phyloP scores from a whole-genome alignment of 1,140 invertebrate genomes.

The Ooceraea biroi region DNA sequence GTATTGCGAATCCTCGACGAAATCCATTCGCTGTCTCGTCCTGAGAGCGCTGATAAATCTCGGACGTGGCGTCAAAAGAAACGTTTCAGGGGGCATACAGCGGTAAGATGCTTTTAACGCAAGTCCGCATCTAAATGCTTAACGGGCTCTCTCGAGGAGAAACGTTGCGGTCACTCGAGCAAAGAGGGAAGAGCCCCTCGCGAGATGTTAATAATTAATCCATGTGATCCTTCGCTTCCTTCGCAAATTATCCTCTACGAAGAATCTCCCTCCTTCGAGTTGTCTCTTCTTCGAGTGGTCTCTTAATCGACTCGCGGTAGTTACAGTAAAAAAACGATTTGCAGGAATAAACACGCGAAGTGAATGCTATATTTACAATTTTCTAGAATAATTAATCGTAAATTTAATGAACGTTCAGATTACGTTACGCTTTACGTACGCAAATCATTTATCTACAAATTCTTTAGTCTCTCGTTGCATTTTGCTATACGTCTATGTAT shows the following conservation, averaged over 20 bases:
- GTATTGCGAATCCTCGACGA: constrained; percentile 21
- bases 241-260: neutral
- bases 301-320: constrained; percentile 29
- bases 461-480: neutral
- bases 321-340: neutral
- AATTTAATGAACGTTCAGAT: neutral
- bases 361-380: neutral
- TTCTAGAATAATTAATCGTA: constrained; percentile 3
- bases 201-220: constrained; percentile 59
- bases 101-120: constrained; percentile 57
- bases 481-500: neutral
- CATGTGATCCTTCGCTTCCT: constrained; percentile 5
- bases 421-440: neutral
- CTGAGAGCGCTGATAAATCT: constrained; percentile 52
- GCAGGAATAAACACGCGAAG: neutral
- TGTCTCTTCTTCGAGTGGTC: neutral
- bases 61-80: constrained; percentile 52
- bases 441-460: neutral
- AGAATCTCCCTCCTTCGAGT: constrained; percentile 4
- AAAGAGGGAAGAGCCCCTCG: neutral
- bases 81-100: constrained; percentile 33
- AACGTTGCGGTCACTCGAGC: constrained; percentile 51
- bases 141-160: constrained; percentile 8
- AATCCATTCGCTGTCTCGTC: constrained; percentile 43
- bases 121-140: constrained; percentile 50